phyloP scores from a whole-genome alignment of 37 sponge, comb jelly and placozoan species.

The Tethya wilhelma region DNA sequence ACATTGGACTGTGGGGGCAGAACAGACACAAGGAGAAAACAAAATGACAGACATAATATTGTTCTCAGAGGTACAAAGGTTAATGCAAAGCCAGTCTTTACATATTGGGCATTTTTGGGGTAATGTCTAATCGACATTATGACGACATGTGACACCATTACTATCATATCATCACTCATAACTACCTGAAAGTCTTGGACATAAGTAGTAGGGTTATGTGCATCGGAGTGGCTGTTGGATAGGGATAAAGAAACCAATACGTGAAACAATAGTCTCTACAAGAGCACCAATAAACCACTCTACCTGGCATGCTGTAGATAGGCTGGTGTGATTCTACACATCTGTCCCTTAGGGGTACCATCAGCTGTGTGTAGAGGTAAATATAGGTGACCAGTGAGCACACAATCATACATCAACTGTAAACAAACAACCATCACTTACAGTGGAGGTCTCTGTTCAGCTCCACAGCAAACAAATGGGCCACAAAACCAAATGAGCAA shows the following conservation, averaged over 20 bases:
- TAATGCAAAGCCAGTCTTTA: background rate
- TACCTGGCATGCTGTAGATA: conserved; percentile 57
- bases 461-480: conserved; percentile 83
- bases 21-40: background rate
- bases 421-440: conserved; percentile 22
- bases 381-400: background rate
- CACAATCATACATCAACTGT: background rate
- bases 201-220: conserved; percentile 55
- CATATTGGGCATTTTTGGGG: no score
- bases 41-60: background rate
- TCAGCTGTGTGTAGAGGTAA: conserved; percentile 20
- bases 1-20: conserved; percentile 33
- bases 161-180: no score
- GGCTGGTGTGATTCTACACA: conserved; percentile 81
- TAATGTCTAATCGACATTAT: no score
- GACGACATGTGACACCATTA: no score
- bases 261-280: background rate
- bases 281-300: background rate
- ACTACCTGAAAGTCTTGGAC: conserved; percentile 85
- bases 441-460: conserved; percentile 59
- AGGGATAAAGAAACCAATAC: background rate
- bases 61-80: background rate
- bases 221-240: conserved; percentile 43
- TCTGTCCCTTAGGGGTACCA: conserved; percentile 70
- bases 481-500: conserved; percentile 86